Evolutionary conservation across 2,113 vertebrate species (phyloP), one percentile per base, ranked within the genome.

Genomic region (Danionella cerebrum): DNA sequence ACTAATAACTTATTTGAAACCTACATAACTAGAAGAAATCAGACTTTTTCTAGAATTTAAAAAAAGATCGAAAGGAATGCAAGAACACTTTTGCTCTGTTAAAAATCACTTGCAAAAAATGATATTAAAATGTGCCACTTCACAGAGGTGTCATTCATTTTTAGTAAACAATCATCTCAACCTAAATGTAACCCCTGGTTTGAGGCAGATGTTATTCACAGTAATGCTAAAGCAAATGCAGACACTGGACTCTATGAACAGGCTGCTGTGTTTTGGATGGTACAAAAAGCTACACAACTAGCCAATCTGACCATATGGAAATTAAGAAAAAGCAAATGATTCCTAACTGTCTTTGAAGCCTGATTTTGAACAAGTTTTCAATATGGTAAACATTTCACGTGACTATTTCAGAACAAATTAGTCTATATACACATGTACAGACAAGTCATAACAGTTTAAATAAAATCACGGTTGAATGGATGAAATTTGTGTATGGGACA

Each of bases 321-420:
- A 63, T 22, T 9, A 31, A 18, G 4, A 7, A 33, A 33, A 29
- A 45, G 27, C 41, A 47, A 48, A 48, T 35, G 14, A 63, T 9
- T 27, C 14, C n/a, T n/a, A n/a, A n/a, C n/a, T n/a, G n/a, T n/a
- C n/a, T n/a, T n/a, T n/a, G n/a, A n/a, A n/a, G n/a, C n/a, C n/a
- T n/a, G n/a, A n/a, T n/a, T n/a, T n/a, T n/a, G n/a, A n/a, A n/a
- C n/a, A n/a, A n/a, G 13, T 65, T 41, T 14, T 70, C 11, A 69
- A 41, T 44, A 11, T 62, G 66, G 67, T 74, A 70, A 74, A 70
- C 38, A 70, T 45, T 68, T 16, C 8, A 59, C 9, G 65, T 64
- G 9, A 66, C 47, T 39, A 35, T 33, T 53, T 58, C 33, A 35
- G 66, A 24, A 54, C 50, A 29, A 52, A 14, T 21, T 24, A 29